Evolutionary conservation across 2,113 vertebrate species (phyloP).

Genomic region (Gobiocypris rarus): DNA sequence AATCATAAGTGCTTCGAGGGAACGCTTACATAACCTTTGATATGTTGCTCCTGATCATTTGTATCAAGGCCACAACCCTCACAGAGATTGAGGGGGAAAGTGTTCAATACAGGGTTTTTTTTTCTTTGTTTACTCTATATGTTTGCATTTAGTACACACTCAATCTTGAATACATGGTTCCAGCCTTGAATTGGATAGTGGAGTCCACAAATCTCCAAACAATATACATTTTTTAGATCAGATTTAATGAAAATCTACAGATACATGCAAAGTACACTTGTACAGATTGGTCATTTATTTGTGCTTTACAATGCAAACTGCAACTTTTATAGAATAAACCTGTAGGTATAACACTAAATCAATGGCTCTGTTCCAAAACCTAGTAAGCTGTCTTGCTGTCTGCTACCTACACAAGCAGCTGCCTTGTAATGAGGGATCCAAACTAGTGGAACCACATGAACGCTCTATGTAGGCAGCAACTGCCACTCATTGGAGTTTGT

Average conservation of each 20-base stretch:
- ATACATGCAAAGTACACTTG: conserved; percentile 28
- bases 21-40: not conserved
- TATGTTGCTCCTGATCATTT: not conserved
- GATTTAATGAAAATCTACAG: not conserved
- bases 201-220: not conserved
- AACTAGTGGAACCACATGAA: not conserved
- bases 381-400: not conserved
- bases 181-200: no score
- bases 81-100: not conserved
- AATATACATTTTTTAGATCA: not conserved
- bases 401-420: not conserved
- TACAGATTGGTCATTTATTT: conserved; percentile 7
- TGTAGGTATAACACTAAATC: not conserved
- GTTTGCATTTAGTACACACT: not conserved
- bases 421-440: not conserved
- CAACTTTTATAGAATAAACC: not conserved
- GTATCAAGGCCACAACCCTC: not conserved
- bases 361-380: not conserved
- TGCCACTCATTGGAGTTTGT: not conserved
- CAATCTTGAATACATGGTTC: not conserved
- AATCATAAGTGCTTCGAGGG: not conserved
- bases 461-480: not conserved
- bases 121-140: not conserved
- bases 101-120: not conserved
- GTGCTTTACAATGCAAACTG: conserved; percentile 43